Evolutionary conservation across 92 coral and sea anemone genomes (phyloP).

Genomic region (Paramuricea clavata): DNA sequence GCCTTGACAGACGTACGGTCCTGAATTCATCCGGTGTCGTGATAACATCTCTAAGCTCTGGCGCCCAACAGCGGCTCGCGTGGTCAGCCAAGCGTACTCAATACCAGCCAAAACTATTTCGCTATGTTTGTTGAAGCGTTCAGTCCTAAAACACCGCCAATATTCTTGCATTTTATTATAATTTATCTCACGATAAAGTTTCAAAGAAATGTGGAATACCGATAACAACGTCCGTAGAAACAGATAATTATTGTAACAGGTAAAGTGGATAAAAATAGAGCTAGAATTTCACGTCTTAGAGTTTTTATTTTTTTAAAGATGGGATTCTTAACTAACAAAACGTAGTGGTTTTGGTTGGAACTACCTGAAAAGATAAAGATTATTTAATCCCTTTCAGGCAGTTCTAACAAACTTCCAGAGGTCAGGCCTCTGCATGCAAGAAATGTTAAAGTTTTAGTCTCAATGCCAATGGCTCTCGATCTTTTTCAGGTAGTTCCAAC

Average conservation of each 20-base stretch:
- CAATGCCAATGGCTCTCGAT: no score
- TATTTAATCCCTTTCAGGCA: background rate
- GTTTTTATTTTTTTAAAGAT: background rate
- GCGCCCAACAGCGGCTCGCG: no score
- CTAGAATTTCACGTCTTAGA: background rate
- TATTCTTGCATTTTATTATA: background rate
- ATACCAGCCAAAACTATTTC: constrained; percentile 23
- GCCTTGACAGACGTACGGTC: no score
- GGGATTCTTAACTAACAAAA: background rate
- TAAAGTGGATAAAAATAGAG: background rate
- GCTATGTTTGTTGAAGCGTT: constrained; percentile 17
- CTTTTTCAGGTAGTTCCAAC: background rate
- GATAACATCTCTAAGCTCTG: no score
- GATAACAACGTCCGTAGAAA: background rate
- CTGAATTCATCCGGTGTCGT: no score
- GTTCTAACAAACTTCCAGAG: background rate
- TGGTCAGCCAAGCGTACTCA: constrained; percentile 8
- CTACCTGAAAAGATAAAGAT: background rate
- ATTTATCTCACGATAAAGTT: background rate
- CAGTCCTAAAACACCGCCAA: background rate
- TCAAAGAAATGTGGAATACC: background rate
- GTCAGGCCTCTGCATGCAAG: background rate
- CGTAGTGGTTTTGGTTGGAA: background rate
- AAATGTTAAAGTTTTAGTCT: background rate
- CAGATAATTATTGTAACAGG: background rate